Base-by-base conservation (phyloP, 1,140 invertebrate species). In the Hylyphantes graminicola region DNA sequence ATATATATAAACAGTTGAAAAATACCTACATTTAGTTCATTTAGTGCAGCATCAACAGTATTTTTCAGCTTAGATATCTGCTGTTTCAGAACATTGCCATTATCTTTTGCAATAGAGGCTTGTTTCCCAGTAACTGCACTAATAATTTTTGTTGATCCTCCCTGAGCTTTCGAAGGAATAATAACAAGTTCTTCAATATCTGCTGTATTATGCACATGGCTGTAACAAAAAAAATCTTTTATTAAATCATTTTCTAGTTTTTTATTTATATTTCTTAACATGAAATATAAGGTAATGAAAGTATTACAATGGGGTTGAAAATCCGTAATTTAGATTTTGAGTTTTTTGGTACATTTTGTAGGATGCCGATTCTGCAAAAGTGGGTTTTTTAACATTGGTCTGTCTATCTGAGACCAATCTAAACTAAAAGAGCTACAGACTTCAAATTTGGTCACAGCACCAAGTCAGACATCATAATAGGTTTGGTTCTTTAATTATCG, bases 121-220 rank as follows among this genome's bases (percentile, higher is more conserved):
- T 55, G 51, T 12, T 70, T 77, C 12, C 82, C 82, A 68, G 82
- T 85, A 13, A 77, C 82, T 53, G 73, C 82, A 85, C 65, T 70
- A 13, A 85, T 51, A 35, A 15, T 11, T 51, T 77, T 76, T 5
- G 64, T 68, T 51, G 64, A 11, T 19, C 82, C 65, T 15, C 73
- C 74, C 61, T 50, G 65, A 21, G 82, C 76, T 67, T 76, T 85
- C 48, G 82, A 68, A 10, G 73, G 74, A 13, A 77, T 77, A 7
- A 85, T 9, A 15, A 77, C 19, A 68, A 85, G 70, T 5, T 54
- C 48, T 19, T 70, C 48, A 65, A 85, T 67, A 63, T 85, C 82
- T 17, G 54, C 53, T 48, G 82, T 85, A 48, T 85, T 85, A n/a
- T 77, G 73, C 21, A 85, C 82, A 77, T 85, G 82, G 7, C 82